These are phyloP conservation scores for Caenorhabditis panamensis DNA, from an alignment of 2,888 invertebrate species.

Conservation along the genomic window DNA sequence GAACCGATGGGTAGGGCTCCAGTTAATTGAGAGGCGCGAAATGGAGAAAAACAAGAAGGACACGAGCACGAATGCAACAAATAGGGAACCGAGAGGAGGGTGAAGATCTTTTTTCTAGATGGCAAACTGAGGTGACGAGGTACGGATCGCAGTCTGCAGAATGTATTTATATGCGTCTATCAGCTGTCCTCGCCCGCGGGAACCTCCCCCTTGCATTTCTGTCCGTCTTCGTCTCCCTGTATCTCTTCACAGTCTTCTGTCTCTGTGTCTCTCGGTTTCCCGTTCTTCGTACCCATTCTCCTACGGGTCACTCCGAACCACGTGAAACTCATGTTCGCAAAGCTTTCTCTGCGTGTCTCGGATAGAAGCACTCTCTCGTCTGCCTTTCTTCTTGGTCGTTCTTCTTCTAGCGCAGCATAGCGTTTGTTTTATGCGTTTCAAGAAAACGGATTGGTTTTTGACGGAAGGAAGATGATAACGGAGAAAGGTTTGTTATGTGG, in stretches of 20 bases:
- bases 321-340: conserved; percentile 45
- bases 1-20: conserved; percentile 21
- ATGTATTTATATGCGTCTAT: conserved; percentile 52
- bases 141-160: conserved; percentile 11
- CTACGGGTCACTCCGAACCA: conserved; percentile 33
- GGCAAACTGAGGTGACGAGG: neutral
- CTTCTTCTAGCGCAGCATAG: conserved; percentile 29
- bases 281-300: conserved; percentile 48
- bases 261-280: conserved; percentile 30
- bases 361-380: conserved; percentile 5
- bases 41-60: conserved; percentile 33
- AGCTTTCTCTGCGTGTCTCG: conserved; percentile 21
- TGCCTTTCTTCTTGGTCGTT: conserved; percentile 4
- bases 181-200: conserved; percentile 53
- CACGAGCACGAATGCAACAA: conserved; percentile 33
- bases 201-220: conserved; percentile 40
- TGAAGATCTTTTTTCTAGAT: neutral
- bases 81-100: conserved; percentile 8
- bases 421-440: conserved; percentile 21
- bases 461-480: neutral
- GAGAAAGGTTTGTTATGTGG: conserved; percentile 16
- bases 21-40: conserved; percentile 38
- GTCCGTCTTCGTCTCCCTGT: conserved; percentile 26
- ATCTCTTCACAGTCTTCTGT: neutral
- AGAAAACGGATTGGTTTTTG: conserved; percentile 24